Evolutionary conservation across 2,113 vertebrate species (phyloP), one percentile per base, ranked within the genome.

Genomic region (Heteronetta atricapilla): DNA sequence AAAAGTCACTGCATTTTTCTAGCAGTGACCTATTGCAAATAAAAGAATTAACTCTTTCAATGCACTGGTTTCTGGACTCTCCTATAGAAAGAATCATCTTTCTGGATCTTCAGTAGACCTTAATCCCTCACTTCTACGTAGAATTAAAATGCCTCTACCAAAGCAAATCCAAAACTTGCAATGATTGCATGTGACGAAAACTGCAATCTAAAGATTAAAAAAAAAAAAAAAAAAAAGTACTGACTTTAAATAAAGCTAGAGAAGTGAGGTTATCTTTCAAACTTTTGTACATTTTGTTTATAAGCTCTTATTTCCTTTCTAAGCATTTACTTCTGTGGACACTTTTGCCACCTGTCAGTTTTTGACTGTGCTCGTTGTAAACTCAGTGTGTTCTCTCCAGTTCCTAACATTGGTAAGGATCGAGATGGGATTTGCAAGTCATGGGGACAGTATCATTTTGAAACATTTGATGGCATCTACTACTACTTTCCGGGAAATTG

Each of bases 391-490:
- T 97, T 92, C 38, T 96, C 88, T 89, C 94, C 95, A 99, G 99
- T 99, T 94, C 99, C 99, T 92, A 99, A 99, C 96, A 97, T 97
- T 94, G 99, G 99, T 78, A 98, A 98, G 96, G 98, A 99, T 82
- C 98, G 99, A 98, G 99, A 99, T 75, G 99, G 99, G 25, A 99
- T 99, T 95, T 99, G 99, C 97, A 99, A 98, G 97, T 99, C 99
- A 0, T 99, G 99, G 99, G 99, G 99, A 96, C 99, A 99, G 67
- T 98, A 99, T 97, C 97, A 99, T 96, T 99, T 98, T 97, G 99
- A 99, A 98, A 99, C 99, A 15, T 99, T 99, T 97, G 99, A 99
- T 97, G 99, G 99, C 52, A 98, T 99, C 95, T 99, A 99, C 97
- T 99, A 99, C 97, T 99, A 99, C 96, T 99, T 99, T 96, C 99